Evolutionary conservation across 1,140 invertebrate genomes (phyloP).

Genomic region (Zaprionus tsacasi): DNA sequence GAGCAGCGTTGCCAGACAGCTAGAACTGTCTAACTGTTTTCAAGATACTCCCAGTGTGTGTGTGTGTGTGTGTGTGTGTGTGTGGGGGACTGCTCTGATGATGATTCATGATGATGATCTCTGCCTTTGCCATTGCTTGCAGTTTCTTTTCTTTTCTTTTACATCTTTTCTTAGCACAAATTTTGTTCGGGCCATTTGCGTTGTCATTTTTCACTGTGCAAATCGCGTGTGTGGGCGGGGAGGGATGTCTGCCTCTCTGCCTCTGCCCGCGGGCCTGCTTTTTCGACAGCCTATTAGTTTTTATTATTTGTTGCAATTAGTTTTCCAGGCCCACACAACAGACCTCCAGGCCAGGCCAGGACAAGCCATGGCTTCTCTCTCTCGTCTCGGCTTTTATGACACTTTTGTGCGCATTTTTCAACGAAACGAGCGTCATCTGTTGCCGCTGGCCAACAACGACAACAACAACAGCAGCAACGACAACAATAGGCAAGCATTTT

Average conservation of each 20-base stretch:
- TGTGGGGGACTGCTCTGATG: conserved; percentile 65
- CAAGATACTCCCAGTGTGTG: neutral
- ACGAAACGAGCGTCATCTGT: conserved; percentile 76
- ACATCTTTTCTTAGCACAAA: neutral
- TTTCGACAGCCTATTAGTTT: conserved; percentile 82
- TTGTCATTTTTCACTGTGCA: conserved; percentile 73
- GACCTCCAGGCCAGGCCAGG: conserved; percentile 3
- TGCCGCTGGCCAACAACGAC: conserved; percentile 59
- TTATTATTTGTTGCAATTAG: conserved; percentile 82
- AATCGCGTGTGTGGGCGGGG: conserved; percentile 27
- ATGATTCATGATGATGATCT: conserved; percentile 82
- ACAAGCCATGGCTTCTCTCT: neutral
- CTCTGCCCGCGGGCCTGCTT: conserved; percentile 38
- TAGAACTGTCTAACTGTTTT: conserved; percentile 39
- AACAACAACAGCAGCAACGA: conserved; percentile 45
- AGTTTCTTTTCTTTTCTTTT: conserved; percentile 48
- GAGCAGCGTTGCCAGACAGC: conserved; percentile 28
- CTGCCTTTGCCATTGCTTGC: conserved; percentile 59
- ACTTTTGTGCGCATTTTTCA: conserved; percentile 77
- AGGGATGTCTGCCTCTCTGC: conserved; percentile 12
- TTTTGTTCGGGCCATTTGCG: conserved; percentile 44
- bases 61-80: conserved; percentile 1
- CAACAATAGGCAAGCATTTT: conserved; percentile 33
- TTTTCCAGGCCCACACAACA: conserved; percentile 51
- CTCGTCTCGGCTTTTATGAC: conserved; percentile 63